phyloP scores from a whole-genome alignment of 1,140 invertebrate genomes.

The Anthonomus grandis region DNA sequence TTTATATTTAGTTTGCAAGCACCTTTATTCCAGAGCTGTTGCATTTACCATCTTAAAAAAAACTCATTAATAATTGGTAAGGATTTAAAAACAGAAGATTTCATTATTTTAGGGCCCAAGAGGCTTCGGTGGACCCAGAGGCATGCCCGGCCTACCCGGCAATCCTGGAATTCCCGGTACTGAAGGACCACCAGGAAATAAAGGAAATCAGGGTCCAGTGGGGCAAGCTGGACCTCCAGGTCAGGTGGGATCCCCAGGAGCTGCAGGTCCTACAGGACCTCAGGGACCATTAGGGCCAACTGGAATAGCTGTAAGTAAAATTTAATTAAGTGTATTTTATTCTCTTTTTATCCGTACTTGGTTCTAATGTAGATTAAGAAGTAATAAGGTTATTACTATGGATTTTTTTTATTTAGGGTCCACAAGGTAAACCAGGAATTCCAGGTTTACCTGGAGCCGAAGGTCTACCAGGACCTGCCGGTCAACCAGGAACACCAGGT shows the following conservation, averaged over 20 bases:
- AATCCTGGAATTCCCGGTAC: constrained; percentile 71
- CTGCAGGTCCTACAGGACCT: constrained; percentile 63
- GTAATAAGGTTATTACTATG: too few species aligned
- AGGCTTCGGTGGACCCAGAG: constrained; percentile 75
- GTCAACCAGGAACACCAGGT: constrained; percentile 66
- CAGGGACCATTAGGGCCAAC: constrained; percentile 66
- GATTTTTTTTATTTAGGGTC: constrained; percentile 53
- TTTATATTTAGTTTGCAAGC: not conserved
- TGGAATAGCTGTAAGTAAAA: constrained; percentile 63
- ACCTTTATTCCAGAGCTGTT: not conserved
- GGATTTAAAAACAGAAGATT: too few species aligned
- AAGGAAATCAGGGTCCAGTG: constrained; percentile 67
- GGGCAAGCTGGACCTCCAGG: constrained; percentile 69
- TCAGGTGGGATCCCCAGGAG: constrained; percentile 61
- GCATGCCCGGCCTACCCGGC: constrained; percentile 72
- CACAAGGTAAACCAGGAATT: constrained; percentile 69
- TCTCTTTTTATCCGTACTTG: not conserved
- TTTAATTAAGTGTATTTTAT: too few species aligned
- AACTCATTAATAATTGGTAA: too few species aligned
- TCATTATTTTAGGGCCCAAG: constrained; percentile 63
- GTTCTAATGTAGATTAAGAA: not conserved
- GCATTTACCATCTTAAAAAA: too few species aligned
- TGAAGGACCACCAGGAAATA: constrained; percentile 68
- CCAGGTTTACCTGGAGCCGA: constrained; percentile 71
- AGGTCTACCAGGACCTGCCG: constrained; percentile 67